These are phyloP conservation scores for Lissonota sp. DNA, from an alignment of 2,888 invertebrate genomes.

Conservation along the genomic window DNA sequence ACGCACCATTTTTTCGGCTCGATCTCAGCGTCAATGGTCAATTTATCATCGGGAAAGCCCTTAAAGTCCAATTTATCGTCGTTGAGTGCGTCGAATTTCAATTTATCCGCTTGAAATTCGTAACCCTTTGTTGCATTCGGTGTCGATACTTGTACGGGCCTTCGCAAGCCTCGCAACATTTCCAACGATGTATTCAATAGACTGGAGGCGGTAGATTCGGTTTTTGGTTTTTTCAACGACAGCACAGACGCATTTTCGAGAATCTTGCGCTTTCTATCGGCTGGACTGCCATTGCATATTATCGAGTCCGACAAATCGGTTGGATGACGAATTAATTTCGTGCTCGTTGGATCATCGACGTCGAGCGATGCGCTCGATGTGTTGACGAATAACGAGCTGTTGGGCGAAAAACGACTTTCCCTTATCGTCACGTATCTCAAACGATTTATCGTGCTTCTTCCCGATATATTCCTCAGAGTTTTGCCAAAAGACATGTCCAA, in stretches of 20 bases:
- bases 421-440: conserved; percentile 76
- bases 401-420: conserved; percentile 78
- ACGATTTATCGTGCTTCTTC: conserved; percentile 78
- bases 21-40: conserved; percentile 63
- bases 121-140: conserved; percentile 68
- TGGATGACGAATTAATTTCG: conserved; percentile 71
- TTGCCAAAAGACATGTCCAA: conserved; percentile 78
- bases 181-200: conserved; percentile 76
- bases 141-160: conserved; percentile 77
- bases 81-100: conserved; percentile 65
- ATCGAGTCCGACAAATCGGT: conserved; percentile 66
- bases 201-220: conserved; percentile 64
- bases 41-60: conserved; percentile 64
- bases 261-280: conserved; percentile 76
- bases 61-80: conserved; percentile 69
- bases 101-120: conserved; percentile 72
- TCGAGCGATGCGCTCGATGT: conserved; percentile 74
- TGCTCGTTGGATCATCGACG: conserved; percentile 70
- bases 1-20: conserved; percentile 77
- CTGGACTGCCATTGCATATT: conserved; percentile 71
- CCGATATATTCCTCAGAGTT: conserved; percentile 79
- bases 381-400: conserved; percentile 80
- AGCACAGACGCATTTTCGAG: conserved; percentile 32
- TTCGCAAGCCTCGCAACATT: conserved; percentile 73
- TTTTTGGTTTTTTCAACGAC: conserved; percentile 74